Conservation (phyloP, 2,797 vertebrate genomes). For the Sarcoramphus papa region DNA sequence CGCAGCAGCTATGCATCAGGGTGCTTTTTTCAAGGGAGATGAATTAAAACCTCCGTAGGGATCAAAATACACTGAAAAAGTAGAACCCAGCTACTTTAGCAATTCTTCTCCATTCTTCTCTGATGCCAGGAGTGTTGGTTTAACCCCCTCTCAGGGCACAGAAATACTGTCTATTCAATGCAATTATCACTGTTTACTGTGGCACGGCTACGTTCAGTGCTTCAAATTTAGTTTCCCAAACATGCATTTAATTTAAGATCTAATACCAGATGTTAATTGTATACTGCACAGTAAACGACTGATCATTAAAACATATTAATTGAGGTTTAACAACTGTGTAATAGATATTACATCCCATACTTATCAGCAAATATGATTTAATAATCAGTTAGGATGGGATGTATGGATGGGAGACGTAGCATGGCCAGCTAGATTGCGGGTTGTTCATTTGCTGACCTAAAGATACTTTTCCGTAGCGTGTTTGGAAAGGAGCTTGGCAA, state of each 20-base stretch:
- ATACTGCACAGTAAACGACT: conserved; percentile 57
- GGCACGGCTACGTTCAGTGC: background rate
- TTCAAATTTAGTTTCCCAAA: conserved; percentile 45
- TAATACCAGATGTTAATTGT: conserved; percentile 64
- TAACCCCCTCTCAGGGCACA: background rate
- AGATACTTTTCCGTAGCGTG: background rate
- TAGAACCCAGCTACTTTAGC: background rate
- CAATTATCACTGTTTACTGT: background rate
- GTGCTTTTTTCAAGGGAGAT: background rate
- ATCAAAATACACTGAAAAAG: background rate
- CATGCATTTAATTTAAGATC: conserved; percentile 58
- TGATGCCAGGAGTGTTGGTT: background rate
- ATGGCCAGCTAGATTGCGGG: background rate
- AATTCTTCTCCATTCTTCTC: background rate
- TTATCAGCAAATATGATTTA: conserved; percentile 63
- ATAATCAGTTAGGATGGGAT: conserved; percentile 32
- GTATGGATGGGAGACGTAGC: background rate
- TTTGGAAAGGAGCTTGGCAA: background rate
- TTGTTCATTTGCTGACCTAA: background rate
- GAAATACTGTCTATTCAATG: background rate
- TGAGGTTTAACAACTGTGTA: conserved; percentile 68
- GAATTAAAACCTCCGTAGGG: background rate
- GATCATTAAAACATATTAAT: conserved; percentile 71
- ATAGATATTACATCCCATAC: conserved; percentile 59
- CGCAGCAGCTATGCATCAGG: background rate